Base-by-base conservation (phyloP, 2,113 vertebrate species). In the Dolichotis patagonum region DNA sequence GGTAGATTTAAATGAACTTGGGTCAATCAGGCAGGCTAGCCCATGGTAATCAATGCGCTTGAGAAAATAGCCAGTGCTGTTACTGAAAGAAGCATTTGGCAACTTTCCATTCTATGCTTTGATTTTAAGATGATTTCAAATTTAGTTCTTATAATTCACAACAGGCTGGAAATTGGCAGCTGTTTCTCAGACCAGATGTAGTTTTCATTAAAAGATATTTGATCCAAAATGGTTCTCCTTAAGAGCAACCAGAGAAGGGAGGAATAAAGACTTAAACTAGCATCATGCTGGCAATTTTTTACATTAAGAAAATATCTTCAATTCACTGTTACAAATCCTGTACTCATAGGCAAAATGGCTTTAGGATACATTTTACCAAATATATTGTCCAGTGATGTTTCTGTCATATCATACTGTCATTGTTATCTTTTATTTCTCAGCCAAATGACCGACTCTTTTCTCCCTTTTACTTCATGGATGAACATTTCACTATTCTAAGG, bases 71-170 rank as follows among this genome's bases (percentile, higher is more conserved):
- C 71, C 56, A 67, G 81, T 49, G 41, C 35, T 88, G 56, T 89
- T 97, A 90, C 43, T 92, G 67, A 95, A 78, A 85, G 88, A 96
- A 81, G n/a, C 43, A 28, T 83, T 82, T 96, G 94, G 91, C 96
- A 97, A 91, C 28, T 43, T 96, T 82, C 43, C 43, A 89, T 43
- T 83, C 67, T 91, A 92, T 92, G 96, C 67, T 60, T 97, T 87
- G 60, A 95, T 97, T 96, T 98, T 92, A 97, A 91, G 85, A 94
- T 62, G 52, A 96, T 97, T 98, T 97, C 85, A 95, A 94, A 96
- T 97, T 97, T 96, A 97, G 62, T 97, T 92, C 94, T 93, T 88
- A 54, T 83, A 93, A 96, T 93, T 96, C 75, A 94, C 73, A 96
- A 88, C 82, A 96, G 84, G 73, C 87, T 97, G 86, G 54, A 90